Evolutionary conservation across 2,113 vertebrate genomes (phyloP).

Genomic region (Macquaria australasica): DNA sequence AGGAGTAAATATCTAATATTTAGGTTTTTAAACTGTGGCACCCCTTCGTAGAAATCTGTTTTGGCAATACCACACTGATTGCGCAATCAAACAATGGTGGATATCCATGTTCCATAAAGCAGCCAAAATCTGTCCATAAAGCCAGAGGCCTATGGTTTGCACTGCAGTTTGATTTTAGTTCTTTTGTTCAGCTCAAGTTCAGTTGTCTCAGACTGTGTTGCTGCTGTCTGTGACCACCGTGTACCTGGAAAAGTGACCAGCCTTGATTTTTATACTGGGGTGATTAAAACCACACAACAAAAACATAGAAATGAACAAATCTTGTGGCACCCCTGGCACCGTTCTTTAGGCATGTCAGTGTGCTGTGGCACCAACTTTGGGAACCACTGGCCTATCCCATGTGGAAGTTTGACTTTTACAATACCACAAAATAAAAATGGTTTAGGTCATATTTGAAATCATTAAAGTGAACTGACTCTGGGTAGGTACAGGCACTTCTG

Average conservation of each 20-base stretch:
- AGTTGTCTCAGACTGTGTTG: no score
- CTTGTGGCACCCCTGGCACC: background rate
- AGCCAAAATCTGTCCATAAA: background rate
- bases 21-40: no score
- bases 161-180: no score
- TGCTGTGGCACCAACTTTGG: background rate
- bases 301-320: background rate
- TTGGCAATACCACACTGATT: no score
- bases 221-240: no score
- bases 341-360: background rate
- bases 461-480: background rate
- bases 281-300: background rate
- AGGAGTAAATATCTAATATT: no score
- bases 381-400: background rate
- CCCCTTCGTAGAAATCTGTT: background rate
- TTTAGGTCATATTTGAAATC: background rate
- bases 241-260: no score
- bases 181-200: no score
- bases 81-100: background rate
- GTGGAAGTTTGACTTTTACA: constrained; percentile 4
- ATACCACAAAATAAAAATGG: background rate
- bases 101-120: background rate
- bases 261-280: no score
- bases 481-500: background rate
- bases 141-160: no score